phyloP scores from a whole-genome alignment of 2,113 vertebrate species.

The Myiopsitta monachus region DNA sequence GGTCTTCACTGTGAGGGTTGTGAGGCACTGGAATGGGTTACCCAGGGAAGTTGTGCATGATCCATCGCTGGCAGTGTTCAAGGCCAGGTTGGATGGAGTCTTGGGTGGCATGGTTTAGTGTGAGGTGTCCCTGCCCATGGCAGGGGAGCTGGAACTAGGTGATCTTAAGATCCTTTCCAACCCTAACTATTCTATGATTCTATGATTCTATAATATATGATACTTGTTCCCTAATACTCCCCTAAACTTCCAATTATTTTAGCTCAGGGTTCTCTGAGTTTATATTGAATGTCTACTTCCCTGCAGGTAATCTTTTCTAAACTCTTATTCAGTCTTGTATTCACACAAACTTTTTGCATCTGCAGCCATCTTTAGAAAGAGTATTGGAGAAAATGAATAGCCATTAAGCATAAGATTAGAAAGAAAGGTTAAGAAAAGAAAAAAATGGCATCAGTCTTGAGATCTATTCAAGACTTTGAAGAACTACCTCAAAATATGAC shows the following conservation, averaged over 20 bases:
- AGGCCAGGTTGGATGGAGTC: too few species aligned
- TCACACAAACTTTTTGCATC: background rate
- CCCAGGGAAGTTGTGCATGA: too few species aligned
- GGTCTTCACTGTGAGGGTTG: too few species aligned
- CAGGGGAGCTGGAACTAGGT: too few species aligned
- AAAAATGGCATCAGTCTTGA: background rate
- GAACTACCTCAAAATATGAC: background rate
- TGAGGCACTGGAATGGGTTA: too few species aligned
- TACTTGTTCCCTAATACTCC: background rate
- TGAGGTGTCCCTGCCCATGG: too few species aligned
- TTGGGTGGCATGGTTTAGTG: too few species aligned
- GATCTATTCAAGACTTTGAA: background rate
- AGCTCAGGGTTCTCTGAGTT: background rate
- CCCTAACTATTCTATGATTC: too few species aligned
- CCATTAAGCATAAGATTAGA: background rate
- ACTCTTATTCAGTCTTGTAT: background rate
- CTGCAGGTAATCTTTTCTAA: background rate
- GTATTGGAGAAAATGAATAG: background rate
- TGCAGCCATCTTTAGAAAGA: background rate
- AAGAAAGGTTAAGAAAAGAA: background rate
- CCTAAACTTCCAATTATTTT: background rate
- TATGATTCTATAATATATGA: too few species aligned
- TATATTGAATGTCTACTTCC: rapidly evolving
- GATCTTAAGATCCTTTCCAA: too few species aligned
- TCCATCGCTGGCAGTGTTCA: too few species aligned